Evolutionary conservation across 2,113 vertebrate genomes (phyloP).

Genomic region (Prietella phreatophila): DNA sequence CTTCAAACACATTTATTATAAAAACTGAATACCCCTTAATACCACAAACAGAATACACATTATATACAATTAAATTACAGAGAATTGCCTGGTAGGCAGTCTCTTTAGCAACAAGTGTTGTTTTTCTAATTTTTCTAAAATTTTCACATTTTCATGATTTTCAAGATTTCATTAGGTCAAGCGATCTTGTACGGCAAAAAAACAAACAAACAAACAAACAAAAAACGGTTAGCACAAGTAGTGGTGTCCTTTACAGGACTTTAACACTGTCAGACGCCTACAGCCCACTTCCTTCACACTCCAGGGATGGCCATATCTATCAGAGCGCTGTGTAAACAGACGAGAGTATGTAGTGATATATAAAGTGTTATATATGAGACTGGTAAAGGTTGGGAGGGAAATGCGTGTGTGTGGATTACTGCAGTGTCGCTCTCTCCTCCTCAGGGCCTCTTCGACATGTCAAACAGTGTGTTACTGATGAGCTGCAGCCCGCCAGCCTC

Average conservation of each 20-base stretch:
- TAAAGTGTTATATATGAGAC: conserved; percentile 56
- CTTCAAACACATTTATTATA: not conserved
- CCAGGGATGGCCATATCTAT: not conserved
- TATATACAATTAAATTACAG: not conserved
- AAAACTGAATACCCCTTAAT: not conserved
- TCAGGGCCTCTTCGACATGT: conserved; percentile 39
- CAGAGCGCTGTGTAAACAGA: conserved; percentile 25
- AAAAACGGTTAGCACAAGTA: not conserved
- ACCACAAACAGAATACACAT: not conserved
- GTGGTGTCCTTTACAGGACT: not conserved
- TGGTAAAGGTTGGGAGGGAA: conserved; percentile 45
- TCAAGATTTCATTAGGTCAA: not conserved
- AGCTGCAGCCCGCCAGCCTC: conserved; percentile 56
- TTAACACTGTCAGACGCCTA: not conserved
- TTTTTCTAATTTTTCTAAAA: not conserved
- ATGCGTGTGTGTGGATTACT: conserved; percentile 15
- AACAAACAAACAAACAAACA: no score
- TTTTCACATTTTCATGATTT: not conserved
- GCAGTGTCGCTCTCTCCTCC: conserved; percentile 7
- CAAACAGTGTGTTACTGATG: conserved; percentile 69
- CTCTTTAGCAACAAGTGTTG: not conserved
- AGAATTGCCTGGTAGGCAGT: not conserved
- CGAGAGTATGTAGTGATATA: conserved; percentile 33
- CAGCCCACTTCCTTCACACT: conserved; percentile 20
- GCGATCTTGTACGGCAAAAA: not conserved